Base-by-base conservation (phyloP, 1,140 invertebrate genomes). In the Dermatophagoides farinae region DNA sequence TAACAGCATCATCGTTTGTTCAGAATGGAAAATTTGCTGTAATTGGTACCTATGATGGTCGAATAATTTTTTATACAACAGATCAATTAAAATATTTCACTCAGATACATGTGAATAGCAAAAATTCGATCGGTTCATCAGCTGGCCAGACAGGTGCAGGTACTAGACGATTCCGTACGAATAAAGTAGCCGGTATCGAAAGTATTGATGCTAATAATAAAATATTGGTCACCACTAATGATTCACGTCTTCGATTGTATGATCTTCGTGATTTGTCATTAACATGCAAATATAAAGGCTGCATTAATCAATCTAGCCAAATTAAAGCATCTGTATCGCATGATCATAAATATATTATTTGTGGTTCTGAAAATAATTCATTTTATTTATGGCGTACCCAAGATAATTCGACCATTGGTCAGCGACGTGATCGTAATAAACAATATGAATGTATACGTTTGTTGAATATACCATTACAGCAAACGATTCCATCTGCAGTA, bases 361-460 rank as follows among this genome's bases (percentile, higher is more conserved):
- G 90, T 70, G 95, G 95, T 0, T 97, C 91, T 5, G 93, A 98
- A 72, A 97, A 99, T 77, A 86, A 92, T 68, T 95, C 87, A 71
- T 88, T 97, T 64, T 97, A 96, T 68, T 85, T 97, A 47, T 97
- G 91, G 92, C 90, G 76, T 66, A 84, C 89, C 70, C 88, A 96
- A 67, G 91, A 97, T 69, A 92, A 91, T 69, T 84, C 88, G 2
- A 93, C 95, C 72, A 85, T 87, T 25, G 93, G 90, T 16, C 89
- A 91, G 0, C 72, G 93, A 61, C 75, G 92, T 61, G 92, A 98
- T 73, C 75, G 93, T 16, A 98, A 97, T 71, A 85, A 90, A 69
- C 96, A 88, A 71, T 98, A 91, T 90, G 93, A 98, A 73, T 87
- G 89, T 0, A 90, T 97, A 41, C 50, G 47, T 37, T 10, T 64